Conservation (phyloP, 2,113 vertebrate species). For the Sminthopsis crassicaudata region DNA sequence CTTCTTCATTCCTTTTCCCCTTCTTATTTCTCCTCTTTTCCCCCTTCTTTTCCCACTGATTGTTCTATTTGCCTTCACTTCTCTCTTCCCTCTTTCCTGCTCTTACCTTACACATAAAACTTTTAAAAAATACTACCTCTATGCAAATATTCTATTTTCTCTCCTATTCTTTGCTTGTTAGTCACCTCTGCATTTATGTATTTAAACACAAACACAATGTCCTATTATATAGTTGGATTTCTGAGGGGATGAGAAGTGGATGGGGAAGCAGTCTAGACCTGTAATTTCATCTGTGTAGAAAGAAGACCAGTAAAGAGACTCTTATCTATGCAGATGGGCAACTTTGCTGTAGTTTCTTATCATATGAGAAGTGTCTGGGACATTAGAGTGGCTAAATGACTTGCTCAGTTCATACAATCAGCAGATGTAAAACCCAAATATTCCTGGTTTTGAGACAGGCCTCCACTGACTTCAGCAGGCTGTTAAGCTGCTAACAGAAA, state of each 20-base stretch:
- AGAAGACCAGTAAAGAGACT: background rate
- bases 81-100: constrained; percentile 9
- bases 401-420: background rate
- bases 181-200: background rate
- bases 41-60: constrained; percentile 14
- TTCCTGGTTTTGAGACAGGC: background rate
- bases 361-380: background rate
- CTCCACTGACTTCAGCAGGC: background rate
- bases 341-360: background rate
- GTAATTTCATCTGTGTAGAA: background rate
- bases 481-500: background rate
- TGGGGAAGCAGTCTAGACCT: background rate
- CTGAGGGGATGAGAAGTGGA: too few species aligned
- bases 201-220: background rate
- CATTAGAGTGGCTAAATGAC: background rate
- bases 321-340: background rate
- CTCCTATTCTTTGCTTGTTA: constrained; percentile 31
- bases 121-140: background rate
- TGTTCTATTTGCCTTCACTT: background rate
- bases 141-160: background rate
- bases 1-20: background rate
- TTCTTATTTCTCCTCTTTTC: background rate
- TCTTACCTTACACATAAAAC: too few species aligned
- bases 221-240: background rate
- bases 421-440: background rate